A percentile compares a stretch with the other conserved stretches of the same genome.
Conservation (phyloP, 2,888 invertebrate species). For the Hyalella azteca region DNA sequence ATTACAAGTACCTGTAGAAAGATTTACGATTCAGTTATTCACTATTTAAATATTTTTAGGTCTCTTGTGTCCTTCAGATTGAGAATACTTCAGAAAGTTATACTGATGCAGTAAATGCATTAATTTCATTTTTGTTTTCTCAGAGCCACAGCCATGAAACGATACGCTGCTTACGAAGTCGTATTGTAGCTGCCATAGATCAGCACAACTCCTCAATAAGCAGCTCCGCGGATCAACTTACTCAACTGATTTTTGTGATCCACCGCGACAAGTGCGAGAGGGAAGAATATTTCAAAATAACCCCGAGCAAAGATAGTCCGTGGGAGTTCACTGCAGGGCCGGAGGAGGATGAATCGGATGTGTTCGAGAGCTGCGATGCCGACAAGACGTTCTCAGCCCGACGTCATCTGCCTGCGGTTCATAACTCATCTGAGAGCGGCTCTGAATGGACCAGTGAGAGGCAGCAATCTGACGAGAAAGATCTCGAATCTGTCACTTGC, state of each 20-base stretch:
- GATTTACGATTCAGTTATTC: no score
- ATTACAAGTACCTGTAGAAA: no score
- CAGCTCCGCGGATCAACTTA: not conserved
- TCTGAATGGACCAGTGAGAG: not conserved
- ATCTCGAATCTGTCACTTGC: not conserved
- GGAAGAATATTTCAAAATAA: not conserved
- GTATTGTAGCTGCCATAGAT: slow-evolving; percentile 62
- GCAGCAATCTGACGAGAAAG: not conserved
- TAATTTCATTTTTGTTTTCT: no score
- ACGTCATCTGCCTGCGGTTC: not conserved
- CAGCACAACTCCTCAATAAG: not conserved
- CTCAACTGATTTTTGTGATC: not conserved
- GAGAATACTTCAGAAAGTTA: no score
- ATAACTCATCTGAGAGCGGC: not conserved
- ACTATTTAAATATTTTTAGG: no score
- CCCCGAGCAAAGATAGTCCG: not conserved
- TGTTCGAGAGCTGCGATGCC: not conserved
- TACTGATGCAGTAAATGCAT: no score
- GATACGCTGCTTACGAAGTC: slow-evolving; percentile 62
- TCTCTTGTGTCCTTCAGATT: no score
- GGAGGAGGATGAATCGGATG: not conserved
- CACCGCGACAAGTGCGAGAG: not conserved
- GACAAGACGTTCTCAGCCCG: not conserved
- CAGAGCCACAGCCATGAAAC: slow-evolving; percentile 64
- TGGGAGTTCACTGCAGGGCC: not conserved